Base-by-base conservation (phyloP, 2,797 vertebrate genomes). In the Serranus cabrilla region DNA sequence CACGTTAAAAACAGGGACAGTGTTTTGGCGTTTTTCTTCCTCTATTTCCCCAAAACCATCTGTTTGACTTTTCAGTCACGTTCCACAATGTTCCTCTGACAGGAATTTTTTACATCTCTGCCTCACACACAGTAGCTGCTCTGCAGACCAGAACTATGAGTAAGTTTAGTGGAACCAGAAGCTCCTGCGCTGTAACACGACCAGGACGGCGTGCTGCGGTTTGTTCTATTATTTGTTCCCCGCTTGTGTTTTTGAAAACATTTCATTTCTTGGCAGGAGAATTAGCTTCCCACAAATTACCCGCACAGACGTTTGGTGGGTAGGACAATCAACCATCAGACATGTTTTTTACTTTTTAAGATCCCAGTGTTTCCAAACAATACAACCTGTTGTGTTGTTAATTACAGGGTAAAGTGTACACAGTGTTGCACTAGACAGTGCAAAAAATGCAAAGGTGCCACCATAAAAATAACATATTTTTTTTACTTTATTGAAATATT, bases 1-100 rank as follows among this genome's bases (percentile, higher is more conserved):
- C 40, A 27, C 68, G 71, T 81, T 21, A 52, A 85, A 89, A 84
- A 85, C 76, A 75, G 61, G 66, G n/a, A 74, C n/a, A 20, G n/a
- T 20, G 7, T 60, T 83, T 74, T 75, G 68, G 31, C 64, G 74
- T 34, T 84, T 81, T 74, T 86, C 60, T 57, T 55, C 21, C 50
- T 65, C 57, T 23, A n/a, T 65, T 76, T 82, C 57, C 63, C 65
- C 69, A 81, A 78, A 71, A 70, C 50, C 20, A 46, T 63, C 57
- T 68, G 50, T 69, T 82, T 76, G 1, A 13, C 59, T 52, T 46
- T 55, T 57, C 39, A 69, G 39, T 59, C 76, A 57, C 25, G 3
- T 49, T 77, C 69, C 51, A 42, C n/a, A 12, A 58, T 2, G 7
- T 56, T 11, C 47, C 68, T 42, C 27, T 80, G 82, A 76, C 86